Evolutionary conservation across 2,797 vertebrate species (phyloP), one percentile per base, ranked within the genome.

Genomic region (Syngnathus rostellatus): DNA sequence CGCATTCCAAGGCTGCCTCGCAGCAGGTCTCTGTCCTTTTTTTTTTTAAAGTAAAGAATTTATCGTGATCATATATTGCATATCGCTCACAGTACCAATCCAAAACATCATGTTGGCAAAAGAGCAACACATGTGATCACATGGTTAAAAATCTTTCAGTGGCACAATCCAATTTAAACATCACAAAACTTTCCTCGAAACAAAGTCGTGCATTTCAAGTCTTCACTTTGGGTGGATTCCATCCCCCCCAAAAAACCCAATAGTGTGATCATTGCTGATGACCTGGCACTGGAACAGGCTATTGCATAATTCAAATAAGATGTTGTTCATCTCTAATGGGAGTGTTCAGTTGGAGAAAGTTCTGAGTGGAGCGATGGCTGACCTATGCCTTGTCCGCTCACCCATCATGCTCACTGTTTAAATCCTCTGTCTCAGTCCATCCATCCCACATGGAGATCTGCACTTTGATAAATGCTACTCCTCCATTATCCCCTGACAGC

Each of bases 401-500:
- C 69, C 81, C 68, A 68, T 83, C 83, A 68, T 68, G 54, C 48
- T 1, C 62, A 60, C 66, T 76, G 70, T 59, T 60, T 67, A 68
- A 62, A 77, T 72, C 80, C 70, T 78, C 77, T 38, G 66, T 60
- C 63, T 38, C 61, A 23, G 51, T 64, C 70, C 53, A 63, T 68
- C 70, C 70, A 69, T 79, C 83, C 74, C 77, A 72, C 68, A 72
- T 71, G 73, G n/a, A 76, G 83, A 85, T 83, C 70, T 71, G 77
- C 8, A 77, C 77, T 72, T 79, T 86, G 87, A 89, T 89, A 83
- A 87, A 85, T 83, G 74, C 70, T 57, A 74, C 78, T 80, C 55
- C 79, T 88, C 86, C 79, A 82, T 87, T 87, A 87, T 81, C 70
- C 72, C 6, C 70, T 70, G 83, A 78, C 83, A 86, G 73, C 43